phyloP scores from a whole-genome alignment of 1,140 invertebrate genomes.

The Argopecten irradians region DNA sequence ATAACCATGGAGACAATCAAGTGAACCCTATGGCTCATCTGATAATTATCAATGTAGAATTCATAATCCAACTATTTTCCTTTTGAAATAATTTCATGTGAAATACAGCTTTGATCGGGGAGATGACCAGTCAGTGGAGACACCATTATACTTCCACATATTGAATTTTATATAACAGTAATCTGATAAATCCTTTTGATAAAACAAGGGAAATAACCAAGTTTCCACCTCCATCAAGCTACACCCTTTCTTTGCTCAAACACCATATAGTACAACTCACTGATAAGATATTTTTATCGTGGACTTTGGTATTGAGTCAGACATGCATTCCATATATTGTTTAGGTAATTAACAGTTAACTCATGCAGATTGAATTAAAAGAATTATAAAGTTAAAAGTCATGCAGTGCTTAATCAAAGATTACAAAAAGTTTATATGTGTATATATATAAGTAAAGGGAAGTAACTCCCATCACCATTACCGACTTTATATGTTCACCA shows the following conservation, averaged over 20 bases:
- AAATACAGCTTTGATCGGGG: background rate
- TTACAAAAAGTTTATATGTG: background rate
- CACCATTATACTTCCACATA: background rate
- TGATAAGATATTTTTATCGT: background rate
- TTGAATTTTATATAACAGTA: background rate
- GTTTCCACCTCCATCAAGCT: too few species aligned
- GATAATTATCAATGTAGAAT: background rate
- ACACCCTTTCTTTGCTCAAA: too few species aligned
- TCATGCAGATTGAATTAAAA: background rate
- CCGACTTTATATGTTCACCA: background rate
- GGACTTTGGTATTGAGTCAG: background rate
- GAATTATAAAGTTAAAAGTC: background rate
- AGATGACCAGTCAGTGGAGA: background rate
- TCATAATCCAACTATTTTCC: background rate
- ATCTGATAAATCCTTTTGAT: too few species aligned
- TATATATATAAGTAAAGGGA: background rate
- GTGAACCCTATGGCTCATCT: background rate
- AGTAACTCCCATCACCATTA: background rate
- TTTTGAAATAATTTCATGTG: background rate
- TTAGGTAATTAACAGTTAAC: background rate
- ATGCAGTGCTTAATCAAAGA: background rate
- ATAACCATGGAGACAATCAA: background rate
- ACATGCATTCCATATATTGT: background rate
- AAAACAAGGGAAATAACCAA: too few species aligned
- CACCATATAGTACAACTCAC: background rate